phyloP scores from a whole-genome alignment of 2,113 vertebrate species.

The Macaca nemestrina region DNA sequence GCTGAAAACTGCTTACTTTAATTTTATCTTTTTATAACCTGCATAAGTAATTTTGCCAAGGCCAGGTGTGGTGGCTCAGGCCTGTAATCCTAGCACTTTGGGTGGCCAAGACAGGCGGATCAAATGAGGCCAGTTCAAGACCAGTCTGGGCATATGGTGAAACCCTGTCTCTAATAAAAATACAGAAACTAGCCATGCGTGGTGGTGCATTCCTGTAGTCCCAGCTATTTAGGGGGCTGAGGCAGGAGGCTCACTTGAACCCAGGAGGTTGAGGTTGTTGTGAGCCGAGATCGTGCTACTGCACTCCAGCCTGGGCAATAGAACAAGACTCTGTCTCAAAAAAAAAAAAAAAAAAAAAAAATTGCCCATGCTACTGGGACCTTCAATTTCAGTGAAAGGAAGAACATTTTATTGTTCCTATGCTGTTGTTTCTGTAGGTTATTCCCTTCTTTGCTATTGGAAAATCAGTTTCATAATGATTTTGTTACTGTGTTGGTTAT shows the following conservation, averaged over 20 bases:
- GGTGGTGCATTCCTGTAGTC: too few relatives aligned
- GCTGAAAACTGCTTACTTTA: conserved; percentile 51
- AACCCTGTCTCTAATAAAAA: too few relatives aligned
- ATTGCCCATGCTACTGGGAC: accelerated
- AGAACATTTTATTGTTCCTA: background rate
- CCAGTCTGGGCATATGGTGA: too few relatives aligned
- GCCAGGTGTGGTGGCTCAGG: background rate
- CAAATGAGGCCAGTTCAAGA: too few relatives aligned
- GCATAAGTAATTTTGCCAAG: background rate
- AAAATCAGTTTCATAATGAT: background rate
- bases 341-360: too few relatives aligned
- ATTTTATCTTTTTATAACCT: conserved; percentile 52
- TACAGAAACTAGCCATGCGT: too few relatives aligned
- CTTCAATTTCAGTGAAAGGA: background rate
- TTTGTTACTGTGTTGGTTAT: background rate
- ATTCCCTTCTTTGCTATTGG: background rate
- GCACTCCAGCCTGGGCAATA: background rate
- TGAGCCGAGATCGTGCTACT: too few relatives aligned
- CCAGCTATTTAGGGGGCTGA: background rate
- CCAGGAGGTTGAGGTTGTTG: too few relatives aligned
- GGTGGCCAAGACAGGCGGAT: too few relatives aligned
- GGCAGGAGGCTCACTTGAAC: background rate
- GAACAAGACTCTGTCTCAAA: background rate
- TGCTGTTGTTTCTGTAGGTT: background rate
- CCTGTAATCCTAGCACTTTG: background rate